Evolutionary conservation across 1,140 invertebrate genomes (phyloP), one percentile per base, ranked within the genome.

Genomic region (Saxidomus purpurata): DNA sequence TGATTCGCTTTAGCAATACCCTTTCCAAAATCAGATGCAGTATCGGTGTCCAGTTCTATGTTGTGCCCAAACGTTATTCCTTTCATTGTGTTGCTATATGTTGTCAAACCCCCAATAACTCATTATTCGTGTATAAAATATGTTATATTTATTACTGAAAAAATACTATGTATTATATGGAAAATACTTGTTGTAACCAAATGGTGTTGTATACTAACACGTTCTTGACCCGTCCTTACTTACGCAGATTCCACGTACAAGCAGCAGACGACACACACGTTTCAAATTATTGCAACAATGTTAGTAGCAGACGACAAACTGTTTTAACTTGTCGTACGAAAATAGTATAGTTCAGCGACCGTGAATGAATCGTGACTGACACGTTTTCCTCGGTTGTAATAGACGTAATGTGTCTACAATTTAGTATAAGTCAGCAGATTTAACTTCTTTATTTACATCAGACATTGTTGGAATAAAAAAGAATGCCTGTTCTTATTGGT

Each of bases 121-220:
- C 49, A 76, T 1, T 76, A 49, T 17, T 49, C 25, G 25, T 49
- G 38, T 49, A 76, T 49, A 52, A 49, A 40, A 71, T 38, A 36
- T 71, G 9, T 38, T 71, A 76, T 19, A 47, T 47, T 13, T 76
- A 31, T 76, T 3, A 25, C 31, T 0, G 40, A 49, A 25, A 28
- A 28, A 28, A 17, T 77, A 49, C 40, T 77, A 36, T 77, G 43
- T 77, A 69, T 34, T 69, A 52, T 22, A 55, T 79, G 76, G 76
- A 52, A n/a, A 79, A 2, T 79, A 52, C 36, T 52, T 25, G 47
- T 52, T 79, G 76, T 79, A 79, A 79, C 76, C 47, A 52, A 49
- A 74, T 40, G 40, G 47, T 52, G 76, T 52, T 52, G 76, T 52
- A 22, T 79, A 79, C 76, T 79, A 79, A 79, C 76, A 79, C 31